A percentile compares a stretch with the other conserved stretches of the same genome.
These are phyloP conservation scores for Odontesthes bonariensis DNA, from an alignment of 2,113 vertebrate species.

Conservation along the genomic window DNA sequence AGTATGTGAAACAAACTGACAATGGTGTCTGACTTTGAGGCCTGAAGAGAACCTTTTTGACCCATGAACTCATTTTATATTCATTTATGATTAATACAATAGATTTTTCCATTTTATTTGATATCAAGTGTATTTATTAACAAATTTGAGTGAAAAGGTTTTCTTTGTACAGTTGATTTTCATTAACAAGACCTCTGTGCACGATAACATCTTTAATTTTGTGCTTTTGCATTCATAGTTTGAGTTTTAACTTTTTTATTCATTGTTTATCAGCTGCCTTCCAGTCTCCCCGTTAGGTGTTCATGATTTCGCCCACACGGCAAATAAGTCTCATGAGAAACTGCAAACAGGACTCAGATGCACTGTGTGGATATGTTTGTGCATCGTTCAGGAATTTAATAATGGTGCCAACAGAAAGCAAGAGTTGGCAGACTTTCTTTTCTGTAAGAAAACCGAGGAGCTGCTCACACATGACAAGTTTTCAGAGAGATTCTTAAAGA, in stretches of 20 bases:
- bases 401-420: not conserved
- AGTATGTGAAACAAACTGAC: not conserved
- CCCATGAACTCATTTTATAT: too few species aligned
- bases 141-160: conserved; percentile 22
- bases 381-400: conserved; percentile 29
- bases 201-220: conserved; percentile 18
- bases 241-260: not conserved
- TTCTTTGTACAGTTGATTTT: not conserved
- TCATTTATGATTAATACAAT: too few species aligned
- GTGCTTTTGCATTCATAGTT: not conserved
- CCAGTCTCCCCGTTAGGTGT: not conserved
- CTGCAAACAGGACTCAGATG: not conserved
- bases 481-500: not conserved
- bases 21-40: too few species aligned
- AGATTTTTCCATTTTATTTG: not conserved
- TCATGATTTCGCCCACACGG: conserved; percentile 9
- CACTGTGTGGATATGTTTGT: conserved; percentile 10
- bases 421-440: not conserved
- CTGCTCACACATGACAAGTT: not conserved
- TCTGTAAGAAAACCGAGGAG: too few species aligned
- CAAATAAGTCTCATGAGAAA: conserved; percentile 16
- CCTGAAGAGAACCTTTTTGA: too few species aligned
- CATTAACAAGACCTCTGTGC: conserved; percentile 3
- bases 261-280: conserved; percentile 45
- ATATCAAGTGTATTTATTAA: not conserved